Base-by-base conservation (phyloP, 2,888 invertebrate genomes). In the Sarcophaga caerulescens region DNA sequence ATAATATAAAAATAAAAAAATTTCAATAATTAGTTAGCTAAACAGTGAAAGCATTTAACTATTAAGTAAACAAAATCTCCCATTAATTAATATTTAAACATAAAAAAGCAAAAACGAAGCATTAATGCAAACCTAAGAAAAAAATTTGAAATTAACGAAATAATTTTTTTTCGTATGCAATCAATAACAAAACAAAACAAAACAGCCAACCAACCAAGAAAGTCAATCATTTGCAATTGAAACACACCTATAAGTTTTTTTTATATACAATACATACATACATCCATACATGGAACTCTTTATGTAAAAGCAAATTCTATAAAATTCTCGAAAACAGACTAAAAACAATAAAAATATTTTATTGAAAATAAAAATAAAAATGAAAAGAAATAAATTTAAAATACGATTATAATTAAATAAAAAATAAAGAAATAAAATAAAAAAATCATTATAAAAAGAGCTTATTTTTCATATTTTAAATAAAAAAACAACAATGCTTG, bases 211-310 rank as follows among this genome's bases (percentile, higher is more conserved):
- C 71, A 82, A 65, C 71, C 73, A 75, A 66, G 4, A 73, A 77
- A 85, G 77, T 85, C 85, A 85, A 85, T 85, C 85, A 85, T 85
- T 85, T 85, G 85, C 81, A 85, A 85, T 77, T 77, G 73, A 81
- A 81, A 81, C 77, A 81, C 85, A 85, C 81, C 85, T 85, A 52
- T 5, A 85, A 74, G 63, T 73, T 77, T 78, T 73, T 75, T 80
- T 62, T 68, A 62, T 60, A 47, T 81, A 78, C 47, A 63, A 60
- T 19, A 60, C 35, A 66, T 66, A 66, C 44, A 35, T 66, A 66
- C 21, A 60, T 60, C 17, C 60, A 60, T 60, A 60, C 21, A 60
- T 60, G 19, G 35, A 35, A 35, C 35, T 35, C 35, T 35, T 10
- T 35, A 35, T 10, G 10, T 10, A 35, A 35, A 35, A 35, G 35